These are phyloP conservation scores for Ligdia adustata DNA, from an alignment of 2,888 invertebrate species.

Conservation along the genomic window DNA sequence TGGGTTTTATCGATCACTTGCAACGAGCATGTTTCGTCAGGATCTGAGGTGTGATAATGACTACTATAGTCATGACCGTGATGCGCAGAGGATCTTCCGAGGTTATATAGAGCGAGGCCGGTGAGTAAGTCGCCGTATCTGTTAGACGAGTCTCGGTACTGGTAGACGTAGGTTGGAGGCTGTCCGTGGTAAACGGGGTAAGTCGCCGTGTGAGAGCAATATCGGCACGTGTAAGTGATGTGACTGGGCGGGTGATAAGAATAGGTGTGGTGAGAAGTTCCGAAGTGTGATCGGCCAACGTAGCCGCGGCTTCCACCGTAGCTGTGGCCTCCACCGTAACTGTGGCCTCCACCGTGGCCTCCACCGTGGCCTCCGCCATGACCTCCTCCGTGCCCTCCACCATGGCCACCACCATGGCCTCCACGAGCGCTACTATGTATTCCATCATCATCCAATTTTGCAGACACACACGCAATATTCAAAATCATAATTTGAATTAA, in stretches of 20 bases:
- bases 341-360: conserved; percentile 52
- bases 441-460: conserved; percentile 40
- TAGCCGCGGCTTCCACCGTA: conserved; percentile 21
- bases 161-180: conserved; percentile 70
- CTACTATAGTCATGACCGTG: conserved; percentile 46
- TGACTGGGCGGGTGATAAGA: conserved; percentile 70
- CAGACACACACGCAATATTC: conserved; percentile 43
- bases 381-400: conserved; percentile 17
- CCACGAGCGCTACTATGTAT: conserved; percentile 8
- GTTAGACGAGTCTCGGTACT: conserved; percentile 62
- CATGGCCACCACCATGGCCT: conserved; percentile 44
- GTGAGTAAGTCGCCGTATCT: conserved; percentile 65
- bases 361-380: conserved; percentile 28
- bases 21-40: conserved; percentile 65
- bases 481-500: conserved; percentile 39
- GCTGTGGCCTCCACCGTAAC: conserved; percentile 26
- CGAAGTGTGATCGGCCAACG: conserved; percentile 46
- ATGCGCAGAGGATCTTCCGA: conserved; percentile 60
- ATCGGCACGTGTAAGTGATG: conserved; percentile 63
- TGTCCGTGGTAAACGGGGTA: conserved; percentile 72
- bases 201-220: conserved; percentile 54
- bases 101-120: conserved; percentile 72
- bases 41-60: conserved; percentile 52
- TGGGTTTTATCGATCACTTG: conserved; percentile 62
- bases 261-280: conserved; percentile 63